Percentiles rank a stretch among this genome's conserved stretches.
Evolutionary conservation across 2,797 vertebrate species (phyloP).

Genomic region (Holocentrus rufus): DNA sequence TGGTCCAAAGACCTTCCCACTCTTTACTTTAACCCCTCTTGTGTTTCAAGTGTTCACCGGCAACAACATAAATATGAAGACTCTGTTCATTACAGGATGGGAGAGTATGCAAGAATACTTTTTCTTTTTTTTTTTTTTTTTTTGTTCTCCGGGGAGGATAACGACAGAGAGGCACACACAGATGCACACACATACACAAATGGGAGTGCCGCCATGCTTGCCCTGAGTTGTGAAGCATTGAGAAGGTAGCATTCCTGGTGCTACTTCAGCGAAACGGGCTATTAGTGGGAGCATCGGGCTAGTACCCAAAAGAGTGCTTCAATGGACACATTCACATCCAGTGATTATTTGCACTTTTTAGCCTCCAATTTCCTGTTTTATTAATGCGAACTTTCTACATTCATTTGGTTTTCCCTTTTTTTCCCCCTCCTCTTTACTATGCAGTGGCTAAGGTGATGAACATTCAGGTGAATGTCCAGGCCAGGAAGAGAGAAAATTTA

Average conservation of each 20-base stretch:
- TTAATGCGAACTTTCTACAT: conserved; percentile 63
- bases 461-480: conserved; percentile 54
- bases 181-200: conserved; percentile 62
- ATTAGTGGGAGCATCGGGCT: conserved; percentile 76
- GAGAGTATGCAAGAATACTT: conserved; percentile 68
- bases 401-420: conserved; percentile 53
- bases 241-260: conserved; percentile 80
- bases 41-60: conserved; percentile 83
- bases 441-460: conserved; percentile 63
- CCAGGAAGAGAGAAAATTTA: conserved; percentile 30
- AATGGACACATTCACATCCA: conserved; percentile 77
- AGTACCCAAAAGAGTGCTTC: conserved; percentile 71
- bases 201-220: conserved; percentile 70
- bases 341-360: conserved; percentile 77
- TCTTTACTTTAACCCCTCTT: conserved; percentile 87
- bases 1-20: conserved; percentile 81
- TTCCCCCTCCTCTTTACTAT: conserved; percentile 37
- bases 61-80: conserved; percentile 82
- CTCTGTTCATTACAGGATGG: conserved; percentile 79
- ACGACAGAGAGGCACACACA: conserved; percentile 58
- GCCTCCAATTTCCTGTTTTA: conserved; percentile 72
- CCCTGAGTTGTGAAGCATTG: conserved; percentile 74
- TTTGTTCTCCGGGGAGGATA: conserved; percentile 66
- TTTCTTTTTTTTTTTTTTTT: conserved; percentile 39
- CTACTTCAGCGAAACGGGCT: conserved; percentile 81